These are phyloP conservation scores for Tachina fera DNA, from an alignment of 2,888 invertebrate genomes.

Conservation along the genomic window DNA sequence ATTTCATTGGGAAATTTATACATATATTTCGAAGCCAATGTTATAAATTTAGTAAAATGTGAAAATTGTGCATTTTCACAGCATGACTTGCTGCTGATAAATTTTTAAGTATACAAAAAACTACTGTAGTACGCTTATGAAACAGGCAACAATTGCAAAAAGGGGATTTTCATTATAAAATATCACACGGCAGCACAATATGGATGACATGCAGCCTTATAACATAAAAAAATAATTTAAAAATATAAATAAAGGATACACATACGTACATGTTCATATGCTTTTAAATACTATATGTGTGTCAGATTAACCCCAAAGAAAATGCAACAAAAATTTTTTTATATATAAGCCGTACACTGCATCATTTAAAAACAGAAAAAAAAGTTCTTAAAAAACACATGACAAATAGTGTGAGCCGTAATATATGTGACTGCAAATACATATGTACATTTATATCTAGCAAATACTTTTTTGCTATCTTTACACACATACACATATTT, in stretches of 20 bases:
- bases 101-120: constrained; percentile 53
- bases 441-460: constrained; percentile 19
- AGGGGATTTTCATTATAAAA: constrained; percentile 82
- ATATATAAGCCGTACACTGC: constrained; percentile 54
- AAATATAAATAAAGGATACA: constrained; percentile 46
- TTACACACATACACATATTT: not conserved
- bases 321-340: constrained; percentile 70
- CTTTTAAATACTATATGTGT: constrained; percentile 12
- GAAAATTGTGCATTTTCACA: constrained; percentile 80
- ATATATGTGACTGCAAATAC: constrained; percentile 63
- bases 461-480: constrained; percentile 29
- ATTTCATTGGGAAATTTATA: constrained; percentile 82
- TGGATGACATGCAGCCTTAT: constrained; percentile 67
- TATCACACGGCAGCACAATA: constrained; percentile 75
- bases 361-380: constrained; percentile 63
- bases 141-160: constrained; percentile 55
- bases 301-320: constrained; percentile 46
- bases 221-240: constrained; percentile 27
- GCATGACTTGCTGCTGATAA: constrained; percentile 67
- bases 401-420: constrained; percentile 79
- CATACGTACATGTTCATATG: constrained; percentile 24
- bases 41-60: constrained; percentile 81
- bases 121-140: constrained; percentile 13
- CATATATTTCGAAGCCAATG: constrained; percentile 78
- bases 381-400: constrained; percentile 76